Conservation (phyloP, 2,888 invertebrate genomes). For the Pheosia tremula region DNA sequence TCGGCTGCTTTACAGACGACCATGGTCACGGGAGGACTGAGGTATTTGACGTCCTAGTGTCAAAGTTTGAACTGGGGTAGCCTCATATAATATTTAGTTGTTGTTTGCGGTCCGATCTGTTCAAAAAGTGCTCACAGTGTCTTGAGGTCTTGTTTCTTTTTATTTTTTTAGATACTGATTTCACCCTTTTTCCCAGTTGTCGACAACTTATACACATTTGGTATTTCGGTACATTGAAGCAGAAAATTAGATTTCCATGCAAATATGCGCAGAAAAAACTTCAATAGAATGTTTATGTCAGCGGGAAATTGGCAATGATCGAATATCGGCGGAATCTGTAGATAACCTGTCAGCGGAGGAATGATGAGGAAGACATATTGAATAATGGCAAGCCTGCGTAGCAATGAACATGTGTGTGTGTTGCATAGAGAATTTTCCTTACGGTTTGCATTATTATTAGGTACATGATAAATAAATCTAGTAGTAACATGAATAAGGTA, state of each 20-base stretch:
- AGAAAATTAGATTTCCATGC: conserved; percentile 68
- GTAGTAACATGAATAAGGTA: no score
- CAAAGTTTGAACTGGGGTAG: no score
- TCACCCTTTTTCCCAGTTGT: background rate
- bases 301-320: conserved; percentile 68
- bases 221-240: conserved; percentile 45
- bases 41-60: no score
- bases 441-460: background rate
- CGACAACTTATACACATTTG: background rate
- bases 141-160: no score
- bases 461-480: no score
- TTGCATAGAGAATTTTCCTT: background rate
- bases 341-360: conserved; percentile 37
- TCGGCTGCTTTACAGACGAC: no score
- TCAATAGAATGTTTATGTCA: conserved; percentile 55
- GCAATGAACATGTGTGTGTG: conserved; percentile 17
- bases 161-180: no score
- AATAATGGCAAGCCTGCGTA: conserved; percentile 33
- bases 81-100: no score
- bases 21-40: no score
- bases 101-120: no score
- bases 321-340: conserved; percentile 48
- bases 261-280: conserved; percentile 52
- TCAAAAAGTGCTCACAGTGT: no score
- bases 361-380: conserved; percentile 36